phyloP scores from a whole-genome alignment of 2,888 invertebrate genomes.

The Lepidonotus clava region DNA sequence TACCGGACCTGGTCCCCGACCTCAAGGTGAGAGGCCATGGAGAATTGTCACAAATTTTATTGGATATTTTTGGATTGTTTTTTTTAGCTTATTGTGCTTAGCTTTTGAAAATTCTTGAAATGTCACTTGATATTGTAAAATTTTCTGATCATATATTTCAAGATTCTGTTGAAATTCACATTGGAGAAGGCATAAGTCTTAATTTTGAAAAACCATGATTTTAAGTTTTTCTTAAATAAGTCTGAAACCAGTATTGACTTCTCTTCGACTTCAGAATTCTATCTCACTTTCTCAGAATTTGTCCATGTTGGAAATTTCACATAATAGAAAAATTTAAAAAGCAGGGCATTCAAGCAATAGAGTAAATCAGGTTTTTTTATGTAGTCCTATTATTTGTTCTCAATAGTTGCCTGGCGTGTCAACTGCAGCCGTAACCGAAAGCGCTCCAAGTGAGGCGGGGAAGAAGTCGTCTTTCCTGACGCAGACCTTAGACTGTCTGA shows the following conservation, averaged over 20 bases:
- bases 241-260: no score
- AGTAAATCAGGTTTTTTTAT: no score
- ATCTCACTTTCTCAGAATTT: neutral
- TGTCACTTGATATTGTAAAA: neutral
- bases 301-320: no score
- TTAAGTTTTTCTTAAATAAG: no score
- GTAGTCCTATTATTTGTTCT: no score
- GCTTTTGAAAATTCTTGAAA: neutral
- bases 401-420: neutral
- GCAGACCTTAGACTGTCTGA: constrained; percentile 1
- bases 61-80: neutral
- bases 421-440: neutral
- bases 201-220: no score
- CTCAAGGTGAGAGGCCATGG: constrained; percentile 81
- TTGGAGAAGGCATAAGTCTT: no score
- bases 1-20: constrained; percentile 93
- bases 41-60: neutral
- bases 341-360: no score
- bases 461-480: constrained; percentile 27
- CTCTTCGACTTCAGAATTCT: neutral
- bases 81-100: no score
- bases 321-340: no score
- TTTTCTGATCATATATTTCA: no score
- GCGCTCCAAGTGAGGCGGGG: neutral
- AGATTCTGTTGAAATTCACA: no score